Percentiles rank a stretch among this genome's conserved stretches.
These are phyloP conservation scores for Ondatra zibethicus DNA, from an alignment of 2,113 vertebrate species.

Conservation along the genomic window DNA sequence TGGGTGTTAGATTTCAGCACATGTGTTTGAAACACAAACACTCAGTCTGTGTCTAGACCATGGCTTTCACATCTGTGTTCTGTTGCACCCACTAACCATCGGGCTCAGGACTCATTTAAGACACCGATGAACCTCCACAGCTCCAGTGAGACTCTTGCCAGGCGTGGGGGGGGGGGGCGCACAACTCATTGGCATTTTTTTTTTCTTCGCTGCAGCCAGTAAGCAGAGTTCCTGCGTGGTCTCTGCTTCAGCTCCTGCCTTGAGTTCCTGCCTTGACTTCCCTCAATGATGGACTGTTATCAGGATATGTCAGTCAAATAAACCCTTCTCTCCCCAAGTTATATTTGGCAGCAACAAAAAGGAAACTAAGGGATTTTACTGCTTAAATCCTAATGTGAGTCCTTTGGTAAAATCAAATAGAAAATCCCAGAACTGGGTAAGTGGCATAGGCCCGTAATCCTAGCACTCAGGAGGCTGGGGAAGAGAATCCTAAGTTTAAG, in stretches of 20 bases:
- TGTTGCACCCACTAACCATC: neutral
- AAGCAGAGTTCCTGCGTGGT: neutral
- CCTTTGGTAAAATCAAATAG: neutral
- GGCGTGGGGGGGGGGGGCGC: neutral
- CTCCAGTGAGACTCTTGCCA: neutral
- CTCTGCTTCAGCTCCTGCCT: neutral
- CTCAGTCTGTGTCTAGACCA: neutral
- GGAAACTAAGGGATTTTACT: neutral
- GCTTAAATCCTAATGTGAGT: conserved; percentile 49
- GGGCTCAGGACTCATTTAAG: neutral
- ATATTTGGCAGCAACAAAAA: neutral
- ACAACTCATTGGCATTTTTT: neutral
- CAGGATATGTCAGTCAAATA: neutral
- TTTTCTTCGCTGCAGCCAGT: neutral
- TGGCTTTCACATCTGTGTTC: neutral
- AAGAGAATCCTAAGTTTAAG: neutral
- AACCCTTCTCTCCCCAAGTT: neutral
- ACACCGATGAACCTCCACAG: neutral
- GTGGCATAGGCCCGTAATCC: neutral
- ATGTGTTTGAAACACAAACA: neutral
- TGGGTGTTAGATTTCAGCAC: neutral
- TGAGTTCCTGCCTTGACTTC: neutral
- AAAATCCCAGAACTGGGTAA: neutral
- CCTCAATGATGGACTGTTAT: no score
- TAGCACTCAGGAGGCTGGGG: neutral